phyloP scores from a whole-genome alignment of 2,888 invertebrate species.

The Phaedon cochleariae region DNA sequence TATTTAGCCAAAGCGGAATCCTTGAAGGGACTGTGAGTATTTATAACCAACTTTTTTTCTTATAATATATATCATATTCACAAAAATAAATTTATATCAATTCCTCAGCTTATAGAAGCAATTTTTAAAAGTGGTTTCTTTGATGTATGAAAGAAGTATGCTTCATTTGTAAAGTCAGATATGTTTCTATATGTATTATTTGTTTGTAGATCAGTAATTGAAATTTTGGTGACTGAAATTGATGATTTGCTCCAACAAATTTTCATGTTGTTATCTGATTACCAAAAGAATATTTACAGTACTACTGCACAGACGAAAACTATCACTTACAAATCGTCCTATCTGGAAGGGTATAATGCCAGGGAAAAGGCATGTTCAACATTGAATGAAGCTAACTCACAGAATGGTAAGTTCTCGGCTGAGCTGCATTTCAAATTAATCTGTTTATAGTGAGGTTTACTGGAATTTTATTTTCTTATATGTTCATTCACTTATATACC shows the following conservation, averaged over 20 bases:
- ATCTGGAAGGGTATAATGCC: neutral
- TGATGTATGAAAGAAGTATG: neutral
- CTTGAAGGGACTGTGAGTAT: neutral
- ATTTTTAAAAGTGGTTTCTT: too few species aligned
- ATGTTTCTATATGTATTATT: neutral
- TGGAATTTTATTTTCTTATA: neutral
- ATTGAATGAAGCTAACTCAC: neutral
- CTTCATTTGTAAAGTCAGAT: neutral
- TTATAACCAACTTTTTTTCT: neutral
- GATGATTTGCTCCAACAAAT: slow-evolving; percentile 11
- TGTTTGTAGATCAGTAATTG: slow-evolving; percentile 12
- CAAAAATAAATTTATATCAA: too few species aligned
- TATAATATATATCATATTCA: neutral
- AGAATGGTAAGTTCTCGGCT: neutral
- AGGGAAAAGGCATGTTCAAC: neutral
- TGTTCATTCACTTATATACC: neutral
- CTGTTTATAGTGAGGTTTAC: neutral
- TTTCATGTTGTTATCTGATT: neutral
- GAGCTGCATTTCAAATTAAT: neutral
- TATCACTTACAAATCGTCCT: neutral
- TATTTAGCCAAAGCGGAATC: neutral
- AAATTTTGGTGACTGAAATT: neutral
- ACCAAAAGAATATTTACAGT: neutral
- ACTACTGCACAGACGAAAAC: neutral
- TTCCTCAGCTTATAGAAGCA: too few species aligned